Base-by-base conservation (phyloP, 2,113 vertebrate genomes). In the Hirundichthys speculiger region DNA sequence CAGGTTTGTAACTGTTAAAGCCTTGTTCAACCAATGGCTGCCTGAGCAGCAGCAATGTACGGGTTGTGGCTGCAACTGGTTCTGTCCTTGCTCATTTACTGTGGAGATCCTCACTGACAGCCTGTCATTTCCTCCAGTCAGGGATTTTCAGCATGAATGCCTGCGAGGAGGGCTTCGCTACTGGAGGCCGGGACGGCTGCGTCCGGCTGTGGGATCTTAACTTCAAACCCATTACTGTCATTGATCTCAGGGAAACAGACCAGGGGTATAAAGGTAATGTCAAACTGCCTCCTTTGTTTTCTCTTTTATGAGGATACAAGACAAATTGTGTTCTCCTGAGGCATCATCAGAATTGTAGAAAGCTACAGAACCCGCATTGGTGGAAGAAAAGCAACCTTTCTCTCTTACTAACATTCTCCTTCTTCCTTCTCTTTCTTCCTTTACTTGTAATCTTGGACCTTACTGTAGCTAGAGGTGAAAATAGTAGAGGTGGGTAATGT, bases 71-170 rank as follows among this genome's bases (percentile, higher is more conserved):
- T 38, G 18, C 24, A 49, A 21, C 60, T 66, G 73, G 68, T 84
- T 80, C 64, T 80, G 77, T 74, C 48, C 14, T 69, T 73, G 80
- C 77, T 81, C 66, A 64, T 86, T 87, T 88, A 64, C 73, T 47
- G 79, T 20, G 22, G 41, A 75, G 69, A 77, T 87, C 71, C 62
- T 73, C 69, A 59, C 80, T 91, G 86, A 90, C 83, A 76, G 69
- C 47, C 81, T 84, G 82, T 87, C 79, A 65, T 88, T 87, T 89
- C 69, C 82, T 83, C 83, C 86, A 98, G 98, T 98, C 98, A 91
- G 98, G 97, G 89, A 99, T 99, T 94, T 99, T 99, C 93, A 99
- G 96, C 90, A 98, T 99, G 97, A 98, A 99, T 87, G 96, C 95
- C 19, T 99, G 96, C 61, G 98, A 99, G 88, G 98, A 99, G 84